Percentiles rank a stretch among this genome's conserved stretches.
Conservation (phyloP, 2,888 invertebrate genomes). For the Latrodectus hesperus region DNA sequence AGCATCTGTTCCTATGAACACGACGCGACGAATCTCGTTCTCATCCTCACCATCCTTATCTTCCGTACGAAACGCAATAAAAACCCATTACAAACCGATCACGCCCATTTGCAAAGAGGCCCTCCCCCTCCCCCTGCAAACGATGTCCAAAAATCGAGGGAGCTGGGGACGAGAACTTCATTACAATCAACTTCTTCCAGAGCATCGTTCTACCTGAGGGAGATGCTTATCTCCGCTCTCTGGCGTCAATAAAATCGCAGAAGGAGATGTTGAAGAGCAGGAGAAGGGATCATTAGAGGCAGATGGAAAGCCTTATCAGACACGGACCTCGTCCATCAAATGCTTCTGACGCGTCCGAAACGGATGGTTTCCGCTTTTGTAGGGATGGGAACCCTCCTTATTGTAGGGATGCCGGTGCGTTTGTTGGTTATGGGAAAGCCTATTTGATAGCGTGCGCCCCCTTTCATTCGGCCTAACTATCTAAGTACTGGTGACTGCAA, state of each 20-base stretch:
- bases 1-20: conserved; percentile 1
- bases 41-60: conserved; percentile 25
- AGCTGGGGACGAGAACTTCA: conserved; percentile 3
- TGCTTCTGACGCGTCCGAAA: conserved; percentile 34
- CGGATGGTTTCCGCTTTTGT: conserved; percentile 43
- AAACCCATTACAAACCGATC: conserved; percentile 59
- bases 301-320: conserved; percentile 47
- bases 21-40: background rate
- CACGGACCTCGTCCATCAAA: conserved; percentile 46
- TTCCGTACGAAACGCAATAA: conserved; percentile 22
- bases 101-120: conserved; percentile 3
- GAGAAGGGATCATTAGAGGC: conserved; percentile 59
- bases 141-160: background rate
- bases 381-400: conserved; percentile 12
- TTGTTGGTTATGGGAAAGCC: too few species aligned
- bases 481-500: too few species aligned
- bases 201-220: background rate
- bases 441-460: too few species aligned
- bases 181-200: background rate
- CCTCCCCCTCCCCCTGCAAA: conserved; percentile 13
- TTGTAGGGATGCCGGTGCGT: background rate
- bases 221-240: conserved; percentile 37
- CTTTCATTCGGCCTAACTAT: too few species aligned
- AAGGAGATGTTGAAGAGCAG: conserved; percentile 56
- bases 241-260: conserved; percentile 38